Percentiles rank a stretch among this genome's conserved stretches.
Evolutionary conservation across 1,140 invertebrate species (phyloP).

Genomic region (Pemphigus obesinymphae): DNA sequence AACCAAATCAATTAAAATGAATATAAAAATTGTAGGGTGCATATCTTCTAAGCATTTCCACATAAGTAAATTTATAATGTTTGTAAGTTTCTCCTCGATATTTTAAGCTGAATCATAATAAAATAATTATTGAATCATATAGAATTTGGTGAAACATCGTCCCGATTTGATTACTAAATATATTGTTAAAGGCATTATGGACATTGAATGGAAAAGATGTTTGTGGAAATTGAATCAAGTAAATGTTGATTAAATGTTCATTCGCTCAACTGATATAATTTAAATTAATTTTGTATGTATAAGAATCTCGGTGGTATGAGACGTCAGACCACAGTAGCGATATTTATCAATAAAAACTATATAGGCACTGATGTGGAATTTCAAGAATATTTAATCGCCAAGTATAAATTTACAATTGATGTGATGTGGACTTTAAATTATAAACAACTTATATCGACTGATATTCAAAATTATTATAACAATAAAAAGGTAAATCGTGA

Average conservation of each 20-base stretch:
- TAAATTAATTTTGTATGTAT: not conserved
- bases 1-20: not conserved
- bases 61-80: not conserved
- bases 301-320: not conserved
- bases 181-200: conserved; percentile 14
- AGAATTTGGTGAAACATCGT: conserved; percentile 1
- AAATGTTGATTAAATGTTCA: no score
- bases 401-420: not conserved
- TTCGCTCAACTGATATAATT: not conserved
- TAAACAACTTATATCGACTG: not conserved
- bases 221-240: conserved; percentile 30
- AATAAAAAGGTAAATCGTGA: not conserved
- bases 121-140: not conserved
- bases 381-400: not conserved
- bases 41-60: conserved; percentile 8
- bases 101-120: not conserved
- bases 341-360: conserved; percentile 15
- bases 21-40: not conserved
- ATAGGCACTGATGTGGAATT: not conserved
- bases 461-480: conserved; percentile 8
- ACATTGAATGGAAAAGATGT: conserved; percentile 25
- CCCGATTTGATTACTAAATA: not conserved
- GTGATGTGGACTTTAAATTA: not conserved
- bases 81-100: not conserved
- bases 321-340: not conserved